Evolutionary conservation across 92 coral and sea anemone genomes (phyloP).

Genomic region (Zoanthus gigantus): DNA sequence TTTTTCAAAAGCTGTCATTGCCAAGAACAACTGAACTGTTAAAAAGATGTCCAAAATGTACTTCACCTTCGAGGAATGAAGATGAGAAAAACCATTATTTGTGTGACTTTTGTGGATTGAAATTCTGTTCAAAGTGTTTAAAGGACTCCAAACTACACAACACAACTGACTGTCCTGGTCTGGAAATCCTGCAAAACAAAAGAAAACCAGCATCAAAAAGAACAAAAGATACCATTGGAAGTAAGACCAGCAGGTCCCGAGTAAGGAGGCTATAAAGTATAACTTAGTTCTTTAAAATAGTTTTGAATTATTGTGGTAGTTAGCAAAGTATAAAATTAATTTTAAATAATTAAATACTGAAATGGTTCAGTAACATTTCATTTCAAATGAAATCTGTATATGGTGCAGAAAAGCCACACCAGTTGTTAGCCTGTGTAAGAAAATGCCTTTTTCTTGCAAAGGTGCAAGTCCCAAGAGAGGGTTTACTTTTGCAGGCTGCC

Average conservation of each 20-base stretch:
- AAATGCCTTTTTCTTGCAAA: not conserved
- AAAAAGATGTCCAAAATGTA: conserved; percentile 45
- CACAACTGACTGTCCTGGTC: conserved; percentile 30
- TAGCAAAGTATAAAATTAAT: not conserved
- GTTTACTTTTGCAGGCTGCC: not conserved
- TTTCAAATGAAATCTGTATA: not conserved
- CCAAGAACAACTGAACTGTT: not conserved
- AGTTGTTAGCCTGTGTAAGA: not conserved
- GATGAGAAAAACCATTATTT: conserved; percentile 9
- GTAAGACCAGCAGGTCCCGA: conserved; percentile 37
- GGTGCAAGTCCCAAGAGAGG: not conserved
- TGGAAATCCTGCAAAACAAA: conserved; percentile 11
- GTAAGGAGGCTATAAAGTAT: conserved; percentile 16
- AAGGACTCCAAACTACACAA: conserved; percentile 41
- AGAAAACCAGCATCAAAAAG: conserved; percentile 13
- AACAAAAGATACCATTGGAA: conserved; percentile 18
- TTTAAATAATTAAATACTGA: not conserved
- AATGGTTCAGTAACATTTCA: not conserved
- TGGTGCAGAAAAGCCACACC: not conserved
- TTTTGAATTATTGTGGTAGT: not conserved
- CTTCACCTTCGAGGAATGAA: conserved; percentile 41
- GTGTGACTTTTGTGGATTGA: conserved; percentile 37
- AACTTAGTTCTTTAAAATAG: not conserved
- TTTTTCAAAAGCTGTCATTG: not conserved
- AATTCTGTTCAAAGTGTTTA: conserved; percentile 31